Evolutionary conservation across 2,888 invertebrate species (phyloP), one percentile per base, ranked within the genome.

Genomic region (Neocrepidodera transversa): DNA sequence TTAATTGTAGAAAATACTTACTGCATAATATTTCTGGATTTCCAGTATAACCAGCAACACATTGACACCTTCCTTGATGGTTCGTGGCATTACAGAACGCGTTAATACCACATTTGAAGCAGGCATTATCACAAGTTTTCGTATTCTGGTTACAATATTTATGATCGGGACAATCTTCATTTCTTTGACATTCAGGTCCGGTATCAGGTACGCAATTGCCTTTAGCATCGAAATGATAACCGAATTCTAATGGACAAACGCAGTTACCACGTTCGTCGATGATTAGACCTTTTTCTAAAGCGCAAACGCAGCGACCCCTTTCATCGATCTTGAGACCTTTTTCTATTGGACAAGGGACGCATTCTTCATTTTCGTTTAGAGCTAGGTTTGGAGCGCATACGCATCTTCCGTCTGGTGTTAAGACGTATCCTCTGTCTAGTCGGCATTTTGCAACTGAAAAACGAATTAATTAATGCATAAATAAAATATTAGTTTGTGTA

Each of bases 221-320:
- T 26, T 79, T 77, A 1, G 77, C 69, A 50, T 88, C 87, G 0
- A 89, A 76, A 16, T 82, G 81, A 71, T 89, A 90, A 42, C 89
- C 89, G 68, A 86, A 84, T 66, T 87, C 85, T 1, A 85, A 84
- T 1, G 90, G 89, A 65, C 90, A 90, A 1, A 89, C 86, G 75
- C 95, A 95, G 69, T 86, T 85, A 23, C 88, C 89, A 35, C 89
- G 85, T 59, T 91, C 90, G 62, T 91, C 91, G 20, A 90, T 86
- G 11, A 89, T 87, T 78, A 89, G 86, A 20, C 93, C 93, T 58
- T 88, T 87, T 65, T 89, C 89, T 4, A 90, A 79, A 52, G 91
- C 92, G 74, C 94, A 95, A 0, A 91, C 87, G 74, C 94, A 95
- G 40, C 89, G 88, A 1, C 92, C 93, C 35, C 87, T 85, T 52